phyloP scores from a whole-genome alignment of 1,140 invertebrate genomes.

The Tetranychus urticae region DNA sequence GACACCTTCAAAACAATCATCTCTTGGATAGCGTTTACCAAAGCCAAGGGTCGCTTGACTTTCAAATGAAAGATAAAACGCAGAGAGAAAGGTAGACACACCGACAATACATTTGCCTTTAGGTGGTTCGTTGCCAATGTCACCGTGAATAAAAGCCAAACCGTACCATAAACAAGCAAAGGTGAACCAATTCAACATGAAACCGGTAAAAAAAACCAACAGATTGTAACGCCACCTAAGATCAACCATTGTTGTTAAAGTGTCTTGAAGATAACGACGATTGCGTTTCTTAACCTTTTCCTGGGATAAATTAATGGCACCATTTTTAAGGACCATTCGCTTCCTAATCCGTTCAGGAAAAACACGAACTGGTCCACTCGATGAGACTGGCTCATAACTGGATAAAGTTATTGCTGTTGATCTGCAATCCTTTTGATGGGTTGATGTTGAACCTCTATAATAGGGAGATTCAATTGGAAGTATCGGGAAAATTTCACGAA shows the following conservation, averaged over 20 bases:
- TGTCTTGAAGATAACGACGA: constrained; percentile 42
- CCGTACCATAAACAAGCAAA: constrained; percentile 85
- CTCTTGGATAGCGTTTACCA: constrained; percentile 46
- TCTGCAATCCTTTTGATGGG: no score
- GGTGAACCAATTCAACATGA: constrained; percentile 67
- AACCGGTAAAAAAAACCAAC: constrained; percentile 67
- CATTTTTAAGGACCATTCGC: constrained; percentile 73
- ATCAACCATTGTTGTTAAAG: constrained; percentile 31
- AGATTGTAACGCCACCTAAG: constrained; percentile 97
- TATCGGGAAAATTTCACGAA: constrained; percentile 11
- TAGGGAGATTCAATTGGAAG: no score
- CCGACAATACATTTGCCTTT: constrained; percentile 30
- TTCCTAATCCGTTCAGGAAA: constrained; percentile 29
- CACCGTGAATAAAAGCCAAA: constrained; percentile 71
- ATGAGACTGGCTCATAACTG: no score
- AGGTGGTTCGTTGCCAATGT: constrained; percentile 46
- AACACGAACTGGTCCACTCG: no score
- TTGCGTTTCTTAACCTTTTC: constrained; percentile 67
- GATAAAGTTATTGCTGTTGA: no score
- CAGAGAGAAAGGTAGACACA: constrained; percentile 54
- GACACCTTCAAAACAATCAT: constrained; percentile 85
- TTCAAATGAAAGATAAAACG: constrained; percentile 73
- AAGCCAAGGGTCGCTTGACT: constrained; percentile 69
- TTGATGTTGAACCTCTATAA: no score
- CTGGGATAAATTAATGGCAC: constrained; percentile 74